Evolutionary conservation across 2,888 invertebrate genomes (phyloP), one percentile per base, ranked within the genome.

Genomic region (Drosophila mettleri): DNA sequence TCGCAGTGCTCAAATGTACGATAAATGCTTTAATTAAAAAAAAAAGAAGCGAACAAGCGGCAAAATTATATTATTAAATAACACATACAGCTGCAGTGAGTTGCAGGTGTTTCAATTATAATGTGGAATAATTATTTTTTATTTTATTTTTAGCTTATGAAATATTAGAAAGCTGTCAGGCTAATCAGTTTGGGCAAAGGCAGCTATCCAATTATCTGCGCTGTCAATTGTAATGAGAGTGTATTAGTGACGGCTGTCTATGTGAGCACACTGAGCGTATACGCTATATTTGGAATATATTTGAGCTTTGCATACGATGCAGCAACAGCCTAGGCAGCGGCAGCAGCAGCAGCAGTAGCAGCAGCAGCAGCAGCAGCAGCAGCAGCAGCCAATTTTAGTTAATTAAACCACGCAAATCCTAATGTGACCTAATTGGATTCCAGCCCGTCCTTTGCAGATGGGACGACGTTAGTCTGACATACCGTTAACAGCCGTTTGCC

Each of bases 351-450:
- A 62, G 67, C 63, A n/a, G n/a, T n/a, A n/a, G n/a, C n/a, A n/a
- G n/a, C n/a, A n/a, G 34, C n/a, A n/a, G 34, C 34, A n/a, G 12
- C 33, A 33, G 31, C 46, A 46, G 46, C 12, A 2, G 27, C 27
- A 6, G 12, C 29, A 59, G 68, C 55, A 62, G 67, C 63, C 71
- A 86, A 86, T 83, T 76, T 88, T 63, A 74, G 80, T 77, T 83
- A 88, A 88, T 83, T 88, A 88, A 86, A 76, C 80, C 86, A 69
- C 66, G 76, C 55, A 82, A 82, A 88, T 87, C 83, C 77, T 82
- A 87, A 88, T 86, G 70, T 80, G 68, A 73, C 68, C 82, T 87
- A 82, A 82, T 82, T 82, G 86, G 70, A 80, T 70, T 68, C 58
- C 63, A 58, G 63, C 52, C 53, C 48, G 27, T 27, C n/a, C 16